A percentile compares a stretch with the other conserved stretches of the same genome.
Conservation (phyloP, 2,888 invertebrate genomes). For the Apodemia duryi region DNA sequence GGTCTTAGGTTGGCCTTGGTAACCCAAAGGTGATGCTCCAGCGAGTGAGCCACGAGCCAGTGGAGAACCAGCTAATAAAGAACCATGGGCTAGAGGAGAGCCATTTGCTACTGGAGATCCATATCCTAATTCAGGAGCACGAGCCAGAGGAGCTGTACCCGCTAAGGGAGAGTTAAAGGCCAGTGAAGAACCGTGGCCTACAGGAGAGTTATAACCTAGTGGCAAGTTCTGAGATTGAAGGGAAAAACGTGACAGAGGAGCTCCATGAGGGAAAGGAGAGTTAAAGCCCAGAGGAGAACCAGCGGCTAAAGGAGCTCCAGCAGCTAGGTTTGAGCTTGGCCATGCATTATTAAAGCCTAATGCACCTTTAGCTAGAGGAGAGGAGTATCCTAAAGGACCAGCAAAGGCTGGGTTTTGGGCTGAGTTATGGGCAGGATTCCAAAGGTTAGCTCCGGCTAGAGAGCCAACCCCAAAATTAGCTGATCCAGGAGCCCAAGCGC, state of each 20-base stretch:
- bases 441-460: conserved; percentile 8
- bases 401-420: conserved; percentile 27
- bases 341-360: conserved; percentile 2
- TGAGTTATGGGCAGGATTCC: conserved; percentile 17
- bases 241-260: conserved; percentile 20
- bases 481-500: conserved; percentile 12
- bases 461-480: conserved; percentile 19
- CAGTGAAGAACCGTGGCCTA: conserved; percentile 24
- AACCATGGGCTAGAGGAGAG: conserved; percentile 22
- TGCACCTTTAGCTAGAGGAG: conserved; percentile 22
- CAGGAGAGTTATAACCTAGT: conserved; percentile 5
- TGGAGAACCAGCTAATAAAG: conserved; percentile 21
- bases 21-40: conserved; percentile 31
- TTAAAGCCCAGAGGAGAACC: conserved; percentile 19
- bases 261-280: conserved; percentile 24
- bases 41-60: conserved; percentile 25
- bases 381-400: conserved; percentile 25
- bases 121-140: conserved; percentile 20
- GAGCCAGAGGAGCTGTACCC: conserved; percentile 22
- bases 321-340: not conserved
- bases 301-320: not conserved
- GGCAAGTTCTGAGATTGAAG: not conserved
- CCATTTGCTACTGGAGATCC: conserved; percentile 23
- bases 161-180: conserved; percentile 25
- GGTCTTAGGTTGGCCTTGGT: conserved; percentile 34